These are phyloP conservation scores for Oxyruncus cristatus DNA, from an alignment of 2,113 vertebrate genomes.

Conservation along the genomic window DNA sequence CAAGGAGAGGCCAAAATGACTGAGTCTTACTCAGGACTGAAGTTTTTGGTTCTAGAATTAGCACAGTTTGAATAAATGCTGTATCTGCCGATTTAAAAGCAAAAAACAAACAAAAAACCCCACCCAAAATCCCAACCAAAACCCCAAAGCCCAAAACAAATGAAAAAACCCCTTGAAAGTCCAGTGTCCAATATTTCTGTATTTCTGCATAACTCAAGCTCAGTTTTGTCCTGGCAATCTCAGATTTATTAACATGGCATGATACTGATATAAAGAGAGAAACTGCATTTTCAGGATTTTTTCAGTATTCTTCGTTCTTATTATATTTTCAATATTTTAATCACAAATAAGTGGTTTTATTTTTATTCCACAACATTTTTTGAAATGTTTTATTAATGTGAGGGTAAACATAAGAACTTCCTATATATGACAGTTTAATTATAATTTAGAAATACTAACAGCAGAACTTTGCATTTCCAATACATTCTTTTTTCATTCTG, in stretches of 20 bases:
- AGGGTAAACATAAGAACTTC: neutral
- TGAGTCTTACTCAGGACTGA: neutral
- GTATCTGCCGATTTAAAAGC: neutral
- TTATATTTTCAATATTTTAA: too few species aligned
- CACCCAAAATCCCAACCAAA: neutral
- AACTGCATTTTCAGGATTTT: neutral
- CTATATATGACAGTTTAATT: neutral
- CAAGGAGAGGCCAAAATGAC: neutral
- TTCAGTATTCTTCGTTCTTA: neutral
- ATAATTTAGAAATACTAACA: neutral
- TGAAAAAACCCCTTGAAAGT: neutral
- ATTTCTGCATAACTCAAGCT: neutral
- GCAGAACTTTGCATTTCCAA: neutral
- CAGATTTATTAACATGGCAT: neutral
- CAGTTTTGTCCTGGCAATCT: neutral
- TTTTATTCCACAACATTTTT: neutral
- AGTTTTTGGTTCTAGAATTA: neutral
- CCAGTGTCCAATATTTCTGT: neutral
- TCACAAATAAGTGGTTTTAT: neutral
- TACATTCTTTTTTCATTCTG: neutral
- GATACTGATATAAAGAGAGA: neutral
- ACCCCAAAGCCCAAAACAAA: neutral
- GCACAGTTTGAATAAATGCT: neutral
- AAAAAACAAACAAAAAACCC: neutral
- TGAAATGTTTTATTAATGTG: neutral